Percentiles rank a stretch among this genome's conserved stretches.
phyloP scores from a whole-genome alignment of 2,113 vertebrate genomes.

The Eolophus roseicapilla region DNA sequence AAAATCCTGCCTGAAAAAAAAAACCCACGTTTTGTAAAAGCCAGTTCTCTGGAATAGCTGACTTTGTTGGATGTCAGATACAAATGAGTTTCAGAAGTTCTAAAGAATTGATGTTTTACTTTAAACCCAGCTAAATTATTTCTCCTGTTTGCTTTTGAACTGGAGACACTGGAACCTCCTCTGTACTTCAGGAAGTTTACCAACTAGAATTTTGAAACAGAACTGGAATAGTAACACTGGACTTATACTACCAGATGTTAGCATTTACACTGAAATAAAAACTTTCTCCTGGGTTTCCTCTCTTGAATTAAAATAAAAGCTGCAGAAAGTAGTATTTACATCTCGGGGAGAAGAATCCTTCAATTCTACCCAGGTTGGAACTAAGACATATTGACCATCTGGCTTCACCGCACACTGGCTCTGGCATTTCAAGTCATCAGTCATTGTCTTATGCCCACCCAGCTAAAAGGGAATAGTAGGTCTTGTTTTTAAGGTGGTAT shows the following conservation, averaged over 20 bases:
- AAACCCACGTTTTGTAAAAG: neutral
- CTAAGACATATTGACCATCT: neutral
- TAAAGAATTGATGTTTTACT: conserved; percentile 4
- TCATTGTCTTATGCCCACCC: neutral
- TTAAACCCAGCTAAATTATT: conserved; percentile 21
- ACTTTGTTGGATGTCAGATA: neutral
- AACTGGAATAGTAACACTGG: conserved; percentile 42
- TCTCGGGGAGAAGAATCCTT: neutral
- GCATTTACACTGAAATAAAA: conserved; percentile 2
- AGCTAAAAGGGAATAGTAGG: neutral
- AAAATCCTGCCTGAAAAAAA: neutral
- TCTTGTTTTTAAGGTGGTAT: neutral
- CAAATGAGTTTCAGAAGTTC: neutral
- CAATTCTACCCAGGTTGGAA: neutral
- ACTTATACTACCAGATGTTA: conserved; percentile 62
- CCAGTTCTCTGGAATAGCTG: neutral
- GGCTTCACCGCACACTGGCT: neutral
- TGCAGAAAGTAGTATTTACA: neutral
- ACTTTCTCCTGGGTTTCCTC: neutral
- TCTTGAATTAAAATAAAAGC: conserved; percentile 35
- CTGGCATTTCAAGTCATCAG: neutral
- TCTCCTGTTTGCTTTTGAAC: conserved; percentile 32
- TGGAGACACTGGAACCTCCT: conserved; percentile 31
- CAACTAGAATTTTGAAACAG: conserved; percentile 38
- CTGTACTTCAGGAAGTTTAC: conserved; percentile 43